A percentile compares a stretch with the other conserved stretches of the same genome.
These are phyloP conservation scores for Halocaridina rubra DNA, from an alignment of 2,888 invertebrate genomes.

Conservation along the genomic window DNA sequence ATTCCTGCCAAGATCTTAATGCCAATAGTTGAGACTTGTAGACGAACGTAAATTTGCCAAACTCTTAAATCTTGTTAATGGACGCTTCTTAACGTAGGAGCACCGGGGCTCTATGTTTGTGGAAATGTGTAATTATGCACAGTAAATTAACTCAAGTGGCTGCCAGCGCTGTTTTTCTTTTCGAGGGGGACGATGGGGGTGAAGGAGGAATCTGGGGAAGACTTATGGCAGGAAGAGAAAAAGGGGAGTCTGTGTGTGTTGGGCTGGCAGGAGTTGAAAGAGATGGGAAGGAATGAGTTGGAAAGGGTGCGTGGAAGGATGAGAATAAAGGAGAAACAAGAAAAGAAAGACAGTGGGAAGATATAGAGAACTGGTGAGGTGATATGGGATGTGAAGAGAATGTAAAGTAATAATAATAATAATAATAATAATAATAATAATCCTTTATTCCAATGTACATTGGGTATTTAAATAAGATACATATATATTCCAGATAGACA, in stretches of 20 bases:
- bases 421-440: too few relatives aligned
- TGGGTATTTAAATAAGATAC: too few relatives aligned
- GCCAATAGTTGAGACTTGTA: conserved; percentile 7
- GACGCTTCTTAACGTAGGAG: conserved; percentile 9
- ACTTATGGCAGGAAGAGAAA: background rate
- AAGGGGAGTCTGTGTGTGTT: too few relatives aligned
- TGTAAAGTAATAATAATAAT: too few relatives aligned
- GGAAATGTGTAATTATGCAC: conserved; percentile 24
- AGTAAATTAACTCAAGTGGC: conserved; percentile 20
- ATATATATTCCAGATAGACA: too few relatives aligned
- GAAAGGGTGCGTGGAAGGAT: too few relatives aligned
- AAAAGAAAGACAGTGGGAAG: too few relatives aligned
- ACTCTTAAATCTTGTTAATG: conserved; percentile 22
- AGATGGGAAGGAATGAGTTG: background rate
- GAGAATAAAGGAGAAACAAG: too few relatives aligned
- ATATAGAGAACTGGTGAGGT: too few relatives aligned
- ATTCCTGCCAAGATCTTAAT: background rate
- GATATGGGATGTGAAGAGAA: too few relatives aligned
- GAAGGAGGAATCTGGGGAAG: background rate
- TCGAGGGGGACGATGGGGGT: background rate
- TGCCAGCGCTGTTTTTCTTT: background rate
- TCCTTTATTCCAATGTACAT: too few relatives aligned
- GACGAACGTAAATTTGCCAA: conserved; percentile 3
- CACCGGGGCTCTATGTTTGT: conserved; percentile 10
- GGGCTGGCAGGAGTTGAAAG: background rate